A percentile compares a stretch with the other conserved stretches of the same genome.
Conservation (phyloP, 1,140 invertebrate species). For the Protaetia brevitarsis region DNA sequence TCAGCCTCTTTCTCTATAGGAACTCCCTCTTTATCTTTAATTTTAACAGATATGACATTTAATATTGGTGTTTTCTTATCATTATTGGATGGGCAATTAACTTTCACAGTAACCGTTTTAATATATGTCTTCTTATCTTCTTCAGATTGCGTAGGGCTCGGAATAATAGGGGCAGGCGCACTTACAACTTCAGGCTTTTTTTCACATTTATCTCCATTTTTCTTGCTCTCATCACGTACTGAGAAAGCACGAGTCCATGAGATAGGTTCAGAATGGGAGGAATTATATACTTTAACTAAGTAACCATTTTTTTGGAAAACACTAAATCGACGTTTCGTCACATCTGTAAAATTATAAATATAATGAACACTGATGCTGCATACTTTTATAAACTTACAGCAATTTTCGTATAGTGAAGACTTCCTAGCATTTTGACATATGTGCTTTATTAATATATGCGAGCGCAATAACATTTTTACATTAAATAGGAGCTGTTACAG, state of each 20-base stretch:
- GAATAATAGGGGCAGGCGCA: not conserved
- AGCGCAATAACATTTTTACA: constrained; percentile 30
- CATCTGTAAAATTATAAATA: constrained; percentile 19
- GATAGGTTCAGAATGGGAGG: constrained; percentile 5
- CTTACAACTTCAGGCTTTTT: not conserved
- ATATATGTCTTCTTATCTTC: too few relatives aligned
- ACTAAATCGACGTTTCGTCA: constrained; percentile 25
- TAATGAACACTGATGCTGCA: not conserved
- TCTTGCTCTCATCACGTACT: constrained; percentile 13
- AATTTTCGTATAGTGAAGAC: constrained; percentile 21
- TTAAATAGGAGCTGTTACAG: not conserved
- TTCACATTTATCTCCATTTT: constrained; percentile 20
- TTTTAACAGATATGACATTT: constrained; percentile 16
- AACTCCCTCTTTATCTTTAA: constrained; percentile 17
- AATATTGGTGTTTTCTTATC: not conserved
- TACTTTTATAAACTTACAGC: constrained; percentile 7
- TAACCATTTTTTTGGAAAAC: constrained; percentile 25
- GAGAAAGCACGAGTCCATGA: constrained; percentile 25
- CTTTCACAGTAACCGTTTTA: too few relatives aligned
- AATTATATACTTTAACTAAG: constrained; percentile 16
- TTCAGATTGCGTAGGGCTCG: not conserved
- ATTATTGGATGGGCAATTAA: not conserved
- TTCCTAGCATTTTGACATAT: constrained; percentile 27
- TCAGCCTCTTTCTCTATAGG: constrained; percentile 1
- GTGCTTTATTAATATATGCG: constrained; percentile 29